These are phyloP conservation scores for Drosophila leonis DNA, from an alignment of 2,888 invertebrate species.

Conservation along the genomic window DNA sequence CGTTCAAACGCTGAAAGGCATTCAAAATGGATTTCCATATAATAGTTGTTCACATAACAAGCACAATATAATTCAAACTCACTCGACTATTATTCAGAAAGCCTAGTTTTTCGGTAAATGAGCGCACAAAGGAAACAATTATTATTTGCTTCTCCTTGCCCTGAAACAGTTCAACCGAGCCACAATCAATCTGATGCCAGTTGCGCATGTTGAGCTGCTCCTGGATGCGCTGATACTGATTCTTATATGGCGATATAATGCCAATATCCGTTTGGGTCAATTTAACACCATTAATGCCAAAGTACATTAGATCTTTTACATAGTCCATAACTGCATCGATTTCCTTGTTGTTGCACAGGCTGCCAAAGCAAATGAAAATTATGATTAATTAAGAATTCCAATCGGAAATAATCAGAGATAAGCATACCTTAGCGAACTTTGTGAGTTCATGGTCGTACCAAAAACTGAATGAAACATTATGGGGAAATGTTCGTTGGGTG, in stretches of 20 bases:
- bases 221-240: slow-evolving; percentile 84
- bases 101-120: slow-evolving; percentile 75
- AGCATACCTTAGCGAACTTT: slow-evolving; percentile 66
- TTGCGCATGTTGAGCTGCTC: slow-evolving; percentile 75
- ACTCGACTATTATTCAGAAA: slow-evolving; percentile 82
- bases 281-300: slow-evolving; percentile 85
- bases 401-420: too few species aligned
- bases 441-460: slow-evolving; percentile 86
- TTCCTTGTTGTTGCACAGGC: slow-evolving; percentile 88
- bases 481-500: slow-evolving; percentile 86
- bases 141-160: slow-evolving; percentile 94
- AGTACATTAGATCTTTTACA: slow-evolving; percentile 86
- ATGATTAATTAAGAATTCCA: not conserved
- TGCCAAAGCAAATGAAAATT: slow-evolving; percentile 60
- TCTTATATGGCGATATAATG: slow-evolving; percentile 87
- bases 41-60: not conserved
- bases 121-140: slow-evolving; percentile 92
- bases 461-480: slow-evolving; percentile 88
- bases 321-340: slow-evolving; percentile 87
- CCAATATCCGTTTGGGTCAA: slow-evolving; percentile 86
- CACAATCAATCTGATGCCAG: slow-evolving; percentile 88
- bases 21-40: not conserved
- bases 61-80: slow-evolving; percentile 31
- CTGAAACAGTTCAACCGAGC: slow-evolving; percentile 95
- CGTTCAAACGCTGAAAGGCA: slow-evolving; percentile 87